Base-by-base conservation (phyloP, 2,113 vertebrate species). In the Chlorodrepanis virens region DNA sequence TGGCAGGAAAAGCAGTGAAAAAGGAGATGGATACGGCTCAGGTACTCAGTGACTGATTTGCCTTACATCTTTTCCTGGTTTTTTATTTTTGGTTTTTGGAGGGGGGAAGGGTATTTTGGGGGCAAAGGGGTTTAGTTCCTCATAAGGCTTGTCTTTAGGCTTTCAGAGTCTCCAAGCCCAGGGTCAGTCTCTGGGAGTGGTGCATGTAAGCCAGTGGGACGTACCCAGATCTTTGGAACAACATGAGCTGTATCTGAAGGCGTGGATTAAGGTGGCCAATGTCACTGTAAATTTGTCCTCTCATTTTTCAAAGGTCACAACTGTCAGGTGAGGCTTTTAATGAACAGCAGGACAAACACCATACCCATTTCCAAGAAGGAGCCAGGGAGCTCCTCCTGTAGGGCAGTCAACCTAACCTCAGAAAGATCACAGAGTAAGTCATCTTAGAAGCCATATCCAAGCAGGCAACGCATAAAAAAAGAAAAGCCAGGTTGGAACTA, bases 21-120 rank as follows among this genome's bases (percentile, higher is more conserved):
- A n/a, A 69, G 33, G 59, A 64, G 9, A 22, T 3, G 11, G 39
- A 16, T 28, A 37, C 68, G n/a, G 35, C 44, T 83, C 44, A 53
- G 31, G 14, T 37, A 33, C 12, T 9, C 63, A 29, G 0, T 33
- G 67, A 25, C 7, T 75, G 15, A 3, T 91, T 77, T 64, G 40
- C 8, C 33, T 64, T 12, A 27, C 1, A 0, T 10, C 4, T 20
- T 72, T 33, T 22, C 15, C 59, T 57, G 9, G 28, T 2, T 12
- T 12, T 64, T 50, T 29, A 17, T 14, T 81, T 67, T 44, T 42
- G 9, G 2, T 5, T 50, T 47, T 47, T 14, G 4, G 16, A 17
- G 3, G 7, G 5, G 12, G 11, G 25, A 27, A 21, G n/a, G 8
- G 2, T 20, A 59, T 70, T 50, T 33, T 4, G 15, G 6, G 40